phyloP scores from a whole-genome alignment of 1,140 invertebrate genomes.

The Drosophila busckii region DNA sequence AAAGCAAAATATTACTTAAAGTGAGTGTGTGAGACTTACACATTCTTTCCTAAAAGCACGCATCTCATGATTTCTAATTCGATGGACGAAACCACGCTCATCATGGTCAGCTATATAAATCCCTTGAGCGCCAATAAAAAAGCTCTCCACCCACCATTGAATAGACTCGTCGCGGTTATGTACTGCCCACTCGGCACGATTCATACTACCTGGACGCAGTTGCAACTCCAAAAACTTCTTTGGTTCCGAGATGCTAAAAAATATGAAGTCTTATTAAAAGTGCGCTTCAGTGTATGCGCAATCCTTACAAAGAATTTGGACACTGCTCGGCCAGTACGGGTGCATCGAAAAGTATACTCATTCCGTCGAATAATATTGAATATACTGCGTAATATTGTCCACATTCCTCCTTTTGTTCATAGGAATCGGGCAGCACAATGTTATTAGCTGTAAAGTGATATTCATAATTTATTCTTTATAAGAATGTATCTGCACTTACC shows the following conservation, averaged over 20 bases:
- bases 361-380: conserved; percentile 2
- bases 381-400: conserved; percentile 33
- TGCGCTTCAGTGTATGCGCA: no score
- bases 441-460: conserved; percentile 5
- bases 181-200: conserved; percentile 23
- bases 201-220: conserved; percentile 40
- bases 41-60: conserved; percentile 16
- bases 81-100: conserved; percentile 11
- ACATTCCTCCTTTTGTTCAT: not conserved
- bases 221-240: conserved; percentile 26
- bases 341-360: conserved; percentile 28
- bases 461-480: not conserved
- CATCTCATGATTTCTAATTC: conserved; percentile 3
- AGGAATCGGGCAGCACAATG: no score
- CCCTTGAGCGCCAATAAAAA: conserved; percentile 31
- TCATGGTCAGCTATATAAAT: conserved; percentile 30
- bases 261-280: not conserved
- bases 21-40: conserved; percentile 20
- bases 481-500: not conserved
- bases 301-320: conserved; percentile 8
- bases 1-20: not conserved
- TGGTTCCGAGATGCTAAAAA: not conserved
- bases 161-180: conserved; percentile 22
- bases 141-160: conserved; percentile 47
- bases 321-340: conserved; percentile 28